phyloP scores from a whole-genome alignment of 2,888 invertebrate genomes.

The Agrilus biguttatus region DNA sequence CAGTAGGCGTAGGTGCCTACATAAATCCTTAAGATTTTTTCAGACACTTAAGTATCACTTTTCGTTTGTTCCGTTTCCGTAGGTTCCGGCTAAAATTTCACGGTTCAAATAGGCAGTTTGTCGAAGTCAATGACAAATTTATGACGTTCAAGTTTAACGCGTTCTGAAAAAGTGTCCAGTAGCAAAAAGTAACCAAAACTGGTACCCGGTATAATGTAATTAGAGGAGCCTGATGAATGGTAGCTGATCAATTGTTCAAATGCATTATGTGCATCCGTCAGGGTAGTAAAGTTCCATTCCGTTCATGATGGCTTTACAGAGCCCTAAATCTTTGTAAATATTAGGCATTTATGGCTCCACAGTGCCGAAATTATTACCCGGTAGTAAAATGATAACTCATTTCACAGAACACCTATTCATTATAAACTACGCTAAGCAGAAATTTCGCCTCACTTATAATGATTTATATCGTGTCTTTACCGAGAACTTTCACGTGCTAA shows the following conservation, averaged over 20 bases:
- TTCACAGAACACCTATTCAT: conserved; percentile 2
- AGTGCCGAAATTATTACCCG: conserved; percentile 14
- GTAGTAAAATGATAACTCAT: conserved; percentile 14
- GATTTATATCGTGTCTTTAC: too few relatives aligned
- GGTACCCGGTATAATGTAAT: conserved; percentile 11
- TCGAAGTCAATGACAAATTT: conserved; percentile 2
- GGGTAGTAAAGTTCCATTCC: conserved; percentile 10
- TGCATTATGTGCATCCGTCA: neutral
- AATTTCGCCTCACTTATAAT: neutral
- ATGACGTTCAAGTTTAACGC: conserved; percentile 5
- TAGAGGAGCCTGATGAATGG: conserved; percentile 4
- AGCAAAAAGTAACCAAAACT: conserved; percentile 7
- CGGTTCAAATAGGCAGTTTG: too few relatives aligned
- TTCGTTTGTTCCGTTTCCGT: too few relatives aligned
- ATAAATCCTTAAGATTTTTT: too few relatives aligned
- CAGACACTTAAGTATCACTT: too few relatives aligned
- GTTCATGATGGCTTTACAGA: conserved; percentile 12
- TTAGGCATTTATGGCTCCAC: conserved; percentile 13
- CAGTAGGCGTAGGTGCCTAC: too few relatives aligned
- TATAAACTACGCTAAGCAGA: too few relatives aligned
- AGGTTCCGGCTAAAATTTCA: too few relatives aligned
- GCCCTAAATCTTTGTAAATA: conserved; percentile 14
- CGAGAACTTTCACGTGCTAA: too few relatives aligned
- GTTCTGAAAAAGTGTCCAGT: conserved; percentile 7
- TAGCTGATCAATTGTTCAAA: too few relatives aligned